Evolutionary conservation across 1,140 invertebrate genomes (phyloP), one percentile per base, ranked within the genome.

Genomic region (Euwallacea similis): DNA sequence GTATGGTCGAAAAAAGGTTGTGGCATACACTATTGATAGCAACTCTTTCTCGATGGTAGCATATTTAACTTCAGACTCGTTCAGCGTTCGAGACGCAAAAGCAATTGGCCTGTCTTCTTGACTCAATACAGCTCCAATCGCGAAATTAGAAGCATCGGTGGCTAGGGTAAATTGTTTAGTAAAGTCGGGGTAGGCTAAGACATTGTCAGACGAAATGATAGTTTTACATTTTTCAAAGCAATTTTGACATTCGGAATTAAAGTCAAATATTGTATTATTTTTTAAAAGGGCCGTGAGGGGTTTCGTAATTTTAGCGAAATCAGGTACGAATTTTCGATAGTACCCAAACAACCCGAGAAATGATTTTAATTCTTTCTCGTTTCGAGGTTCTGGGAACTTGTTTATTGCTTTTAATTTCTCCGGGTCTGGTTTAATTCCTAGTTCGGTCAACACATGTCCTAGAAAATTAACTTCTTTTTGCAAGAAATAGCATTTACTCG

Each of bases 321-420:
- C 47, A 13, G 47, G 47, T 50, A 50, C 6, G 13, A 33, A 33
- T 33, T 33, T 33, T 4, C 21, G 21, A 33, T 33, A 2, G 21
- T 33, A 33, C 21, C 21, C 47, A 6, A 50, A 50, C 47, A 50
- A 50, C 47, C 47, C 47, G 1, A 50, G 47, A 50, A 50, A 50
- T 50, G 13, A 50, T 50, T 50, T 50, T 50, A 50, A 11, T 13
- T 50, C 47, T 50, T 50, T 50, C 13, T 50, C 47, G 13, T 50
- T 50, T 13, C 13, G 47, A 13, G 47, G 47, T 13, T 50, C 47
- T 13, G 6, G 47, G 6, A 50, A 50, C 47, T 50, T 50, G 2
- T 1, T 50, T 50, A 50, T 50, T 11, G 6, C 47, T 10, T 50
- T 50, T 6, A 50, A 50, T 50, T 50, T 50, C 47, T 50, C 47